Evolutionary conservation across 2,888 invertebrate species (phyloP), one percentile per base, ranked within the genome.

Genomic region (Caenorhabditis japonica): DNA sequence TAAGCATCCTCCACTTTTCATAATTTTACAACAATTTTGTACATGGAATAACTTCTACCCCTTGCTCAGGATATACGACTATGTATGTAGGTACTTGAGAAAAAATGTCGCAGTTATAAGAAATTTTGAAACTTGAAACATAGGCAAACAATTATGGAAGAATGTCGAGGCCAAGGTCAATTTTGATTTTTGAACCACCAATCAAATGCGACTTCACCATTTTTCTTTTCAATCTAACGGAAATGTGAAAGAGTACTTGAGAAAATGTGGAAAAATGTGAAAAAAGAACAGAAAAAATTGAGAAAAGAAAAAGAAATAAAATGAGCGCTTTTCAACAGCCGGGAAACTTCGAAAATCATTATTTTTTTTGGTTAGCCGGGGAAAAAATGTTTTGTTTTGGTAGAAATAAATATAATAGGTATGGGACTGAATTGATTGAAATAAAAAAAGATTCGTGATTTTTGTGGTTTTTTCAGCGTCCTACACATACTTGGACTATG

Each of bases 401-500:
- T n/a, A n/a, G n/a, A n/a, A n/a, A n/a, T n/a, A n/a, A n/a, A n/a
- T n/a, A n/a, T n/a, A n/a, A n/a, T n/a, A n/a, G n/a, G n/a, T n/a
- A n/a, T n/a, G n/a, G n/a, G n/a, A n/a, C n/a, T n/a, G n/a, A n/a
- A n/a, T n/a, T n/a, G n/a, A n/a, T n/a, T n/a, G n/a, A n/a, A 30
- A 30, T 7, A 10, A 30, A 30, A 5, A 30, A 30, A 30, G 10
- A 30, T 30, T 7, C 5, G 30, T 30, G 30, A 5, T 30, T 30
- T 30, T 30, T 10, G 10, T 30, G 30, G 30, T 10, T 30, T 30
- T 71, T 71, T 27, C 60, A 73, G 73, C 66, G 3, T 53, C 73
- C 19, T 61, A 60, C 56, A 73, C 73, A 12, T 73, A 66, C 27
- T 27, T 44, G 38, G 55, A 66, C 38, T 44, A 27, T 19, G 55